Base-by-base conservation (phyloP, 2,113 vertebrate genomes). In the Entelurus aequoreus region DNA sequence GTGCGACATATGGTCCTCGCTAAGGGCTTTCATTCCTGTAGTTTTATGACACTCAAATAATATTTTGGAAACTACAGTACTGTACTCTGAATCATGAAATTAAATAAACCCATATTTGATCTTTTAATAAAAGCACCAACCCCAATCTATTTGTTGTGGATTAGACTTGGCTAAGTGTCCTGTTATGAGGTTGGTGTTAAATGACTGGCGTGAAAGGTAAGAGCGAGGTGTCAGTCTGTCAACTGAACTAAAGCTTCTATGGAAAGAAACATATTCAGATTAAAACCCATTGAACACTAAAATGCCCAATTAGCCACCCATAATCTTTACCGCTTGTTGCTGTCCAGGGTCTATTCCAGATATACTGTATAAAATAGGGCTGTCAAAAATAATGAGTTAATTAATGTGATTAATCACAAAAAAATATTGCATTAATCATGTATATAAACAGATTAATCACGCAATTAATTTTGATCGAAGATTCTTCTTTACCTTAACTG, bases 151-250 rank as follows among this genome's bases (percentile, higher is more conserved):
- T 48, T 42, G 49, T 28, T 60, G 42, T 35, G 53, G 56, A 69
- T 72, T 50, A 37, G 44, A 35, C 35, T 69, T 60, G 65, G 15
- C 69, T 65, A 51, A 58, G 54, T 56, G 55, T 70, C 68, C 65
- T 75, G 60, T 36, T 62, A 44, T 8, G 40, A 42, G 56, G 62
- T 53, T 64, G 2, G 28, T 28, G 28, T 28, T 28, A 28, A 28
- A 28, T 28, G 35, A 60, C 57, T 65, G 55, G 47, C 9, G 44
- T 49, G 53, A 36, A 48, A 37, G 62, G 44, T 71, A 50, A 60
- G 21, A 55, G 47, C 44, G 50, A 57, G 51, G 13, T 53, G 36
- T 52, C 62, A 65, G 60, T 51, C 70, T 28, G 60, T 55, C 64
- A 40, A 62, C 48, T 8, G 14, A 62, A 60, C 35, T 71, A 48